phyloP scores from a whole-genome alignment of 2,113 vertebrate genomes.

The Leiothrix lutea region DNA sequence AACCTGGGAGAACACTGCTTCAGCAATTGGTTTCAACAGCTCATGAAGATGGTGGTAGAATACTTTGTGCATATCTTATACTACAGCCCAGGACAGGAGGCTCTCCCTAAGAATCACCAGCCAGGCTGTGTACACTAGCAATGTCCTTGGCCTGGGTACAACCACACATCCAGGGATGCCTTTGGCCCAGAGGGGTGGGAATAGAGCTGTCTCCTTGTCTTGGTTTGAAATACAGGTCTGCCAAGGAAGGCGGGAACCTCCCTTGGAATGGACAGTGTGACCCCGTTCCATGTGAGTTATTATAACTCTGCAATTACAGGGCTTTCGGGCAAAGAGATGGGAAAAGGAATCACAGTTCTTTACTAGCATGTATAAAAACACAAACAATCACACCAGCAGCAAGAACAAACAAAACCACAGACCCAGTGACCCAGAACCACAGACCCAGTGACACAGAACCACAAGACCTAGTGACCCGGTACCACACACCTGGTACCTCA shows the following conservation, averaged over 20 bases:
- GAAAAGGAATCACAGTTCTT: not conserved
- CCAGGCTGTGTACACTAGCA: fast-evolving
- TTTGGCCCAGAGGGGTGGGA: not conserved
- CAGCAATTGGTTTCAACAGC: too few species aligned
- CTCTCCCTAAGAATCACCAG: not conserved
- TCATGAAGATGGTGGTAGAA: too few species aligned
- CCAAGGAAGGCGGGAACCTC: not conserved
- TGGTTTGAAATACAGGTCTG: not conserved
- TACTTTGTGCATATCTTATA: too few species aligned
- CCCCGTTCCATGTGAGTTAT: fast-evolving
- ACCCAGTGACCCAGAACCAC: not conserved
- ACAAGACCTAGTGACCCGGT: too few species aligned
- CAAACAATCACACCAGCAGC: too few species aligned
- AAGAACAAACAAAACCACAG: not conserved
- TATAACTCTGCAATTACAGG: fast-evolving
- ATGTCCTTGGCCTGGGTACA: not conserved
- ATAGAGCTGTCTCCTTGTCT: not conserved
- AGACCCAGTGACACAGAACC: too few species aligned
- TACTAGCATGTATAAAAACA: too few species aligned
- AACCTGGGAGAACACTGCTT: too few species aligned
- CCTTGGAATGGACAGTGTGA: not conserved
- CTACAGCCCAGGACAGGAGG: too few species aligned
- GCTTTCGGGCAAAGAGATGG: fast-evolving
- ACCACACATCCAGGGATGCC: fast-evolving
- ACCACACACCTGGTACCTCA: too few species aligned